Evolutionary conservation across 2,113 vertebrate genomes (phyloP).

Genomic region (Lota lota): DNA sequence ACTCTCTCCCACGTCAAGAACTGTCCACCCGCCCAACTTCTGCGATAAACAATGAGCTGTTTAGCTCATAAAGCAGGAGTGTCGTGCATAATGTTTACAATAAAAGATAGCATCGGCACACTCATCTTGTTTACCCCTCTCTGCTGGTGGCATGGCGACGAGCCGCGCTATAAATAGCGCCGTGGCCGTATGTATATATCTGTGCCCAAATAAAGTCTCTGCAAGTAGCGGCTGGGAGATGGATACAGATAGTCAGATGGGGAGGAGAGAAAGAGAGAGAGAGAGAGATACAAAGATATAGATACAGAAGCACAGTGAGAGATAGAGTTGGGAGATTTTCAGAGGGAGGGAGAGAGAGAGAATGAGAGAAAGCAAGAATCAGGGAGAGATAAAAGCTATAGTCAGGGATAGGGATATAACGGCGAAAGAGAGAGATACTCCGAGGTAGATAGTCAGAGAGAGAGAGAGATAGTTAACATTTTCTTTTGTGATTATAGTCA

Average conservation of each 20-base stretch:
- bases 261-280: no score
- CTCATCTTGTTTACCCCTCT: conserved; percentile 93
- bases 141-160: conserved; percentile 67
- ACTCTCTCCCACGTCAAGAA: conserved; percentile 52
- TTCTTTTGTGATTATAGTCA: conserved; percentile 32
- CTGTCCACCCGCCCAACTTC: conserved; percentile 60
- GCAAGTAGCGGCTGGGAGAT: conserved; percentile 55
- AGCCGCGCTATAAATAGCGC: conserved; percentile 79
- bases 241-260: background rate
- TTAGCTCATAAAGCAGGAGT: conserved; percentile 75
- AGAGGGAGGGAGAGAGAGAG: no score
- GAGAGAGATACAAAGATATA: no score
- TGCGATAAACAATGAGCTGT: conserved; percentile 70
- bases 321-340: no score
- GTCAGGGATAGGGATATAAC: background rate
- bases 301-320: no score
- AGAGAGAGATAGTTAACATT: conserved; percentile 29
- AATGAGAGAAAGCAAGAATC: background rate
- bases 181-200: conserved; percentile 82
- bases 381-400: background rate
- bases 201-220: conserved; percentile 83
- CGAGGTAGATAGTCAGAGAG: background rate
- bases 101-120: conserved; percentile 95
- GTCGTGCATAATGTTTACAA: conserved; percentile 79
- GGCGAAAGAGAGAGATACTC: conserved; percentile 50